These are phyloP conservation scores for Cotesia glomerata DNA, from an alignment of 1,140 invertebrate genomes.

Conservation along the genomic window DNA sequence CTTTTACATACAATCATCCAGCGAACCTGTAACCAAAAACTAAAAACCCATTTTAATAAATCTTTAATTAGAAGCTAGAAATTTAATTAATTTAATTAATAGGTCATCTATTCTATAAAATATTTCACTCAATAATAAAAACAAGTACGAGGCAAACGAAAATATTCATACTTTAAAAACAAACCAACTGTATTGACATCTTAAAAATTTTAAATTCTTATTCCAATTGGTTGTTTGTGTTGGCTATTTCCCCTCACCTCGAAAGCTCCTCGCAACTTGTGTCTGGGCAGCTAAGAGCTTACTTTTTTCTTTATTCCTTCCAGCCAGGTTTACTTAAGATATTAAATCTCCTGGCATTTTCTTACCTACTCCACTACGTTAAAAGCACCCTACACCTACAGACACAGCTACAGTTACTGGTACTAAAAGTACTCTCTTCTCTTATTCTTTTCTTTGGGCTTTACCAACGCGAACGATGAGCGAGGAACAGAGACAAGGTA, in stretches of 20 bases:
- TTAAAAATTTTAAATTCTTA: conserved; percentile 38
- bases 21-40: too few species aligned
- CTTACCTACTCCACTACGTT: conserved; percentile 32
- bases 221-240: conserved; percentile 60
- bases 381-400: conserved; percentile 21
- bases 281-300: conserved; percentile 42
- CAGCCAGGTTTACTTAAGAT: conserved; percentile 60
- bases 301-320: conserved; percentile 42
- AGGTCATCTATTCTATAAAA: too few species aligned
- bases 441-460: conserved; percentile 30
- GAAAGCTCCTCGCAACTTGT: conserved; percentile 1
- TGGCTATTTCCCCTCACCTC: conserved; percentile 35
- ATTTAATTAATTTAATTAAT: too few species aligned
- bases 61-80: too few species aligned
- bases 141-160: background rate
- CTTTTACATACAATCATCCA: too few species aligned
- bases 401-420: conserved; percentile 47
- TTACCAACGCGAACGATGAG: conserved; percentile 23
- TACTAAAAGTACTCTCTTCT: conserved; percentile 44
- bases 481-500: background rate
- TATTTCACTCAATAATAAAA: too few species aligned
- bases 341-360: conserved; percentile 54
- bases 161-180: background rate
- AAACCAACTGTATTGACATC: background rate
- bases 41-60: too few species aligned